A percentile compares a stretch with the other conserved stretches of the same genome.
Conservation (phyloP, 2,888 invertebrate species). For the Mantis religiosa region DNA sequence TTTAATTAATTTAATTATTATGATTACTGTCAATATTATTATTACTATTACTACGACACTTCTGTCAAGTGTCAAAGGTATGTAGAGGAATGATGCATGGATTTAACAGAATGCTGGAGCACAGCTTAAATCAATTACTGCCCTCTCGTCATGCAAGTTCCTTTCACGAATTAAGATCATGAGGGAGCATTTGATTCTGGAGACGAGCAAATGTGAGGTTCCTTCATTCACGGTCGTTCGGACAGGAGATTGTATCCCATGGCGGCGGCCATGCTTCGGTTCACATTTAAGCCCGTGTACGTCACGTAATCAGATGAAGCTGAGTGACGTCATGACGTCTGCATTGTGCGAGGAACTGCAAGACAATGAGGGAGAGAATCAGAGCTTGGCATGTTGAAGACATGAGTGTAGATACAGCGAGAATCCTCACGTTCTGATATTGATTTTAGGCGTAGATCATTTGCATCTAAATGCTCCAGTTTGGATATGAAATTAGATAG, state of each 20-base stretch:
- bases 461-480: too few species aligned
- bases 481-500: too few species aligned
- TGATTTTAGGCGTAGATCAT: too few species aligned
- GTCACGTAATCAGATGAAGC: background rate
- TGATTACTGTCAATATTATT: too few species aligned
- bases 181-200: too few species aligned
- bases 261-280: background rate
- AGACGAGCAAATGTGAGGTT: background rate
- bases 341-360: background rate
- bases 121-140: background rate
- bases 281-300: background rate
- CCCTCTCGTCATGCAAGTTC: too few species aligned
- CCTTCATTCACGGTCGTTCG: background rate
- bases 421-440: background rate
- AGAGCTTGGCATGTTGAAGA: background rate
- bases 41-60: too few species aligned
- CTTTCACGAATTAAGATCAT: too few species aligned
- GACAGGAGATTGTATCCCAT: background rate
- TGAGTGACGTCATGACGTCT: slow-evolving; percentile 10
- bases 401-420: background rate
- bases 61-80: background rate
- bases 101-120: background rate
- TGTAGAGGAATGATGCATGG: background rate
- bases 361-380: background rate
- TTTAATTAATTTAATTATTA: too few species aligned